A percentile compares a stretch with the other conserved stretches of the same genome.
Evolutionary conservation across 2,888 invertebrate species (phyloP).

Genomic region (Malthinus seriepunctatus): DNA sequence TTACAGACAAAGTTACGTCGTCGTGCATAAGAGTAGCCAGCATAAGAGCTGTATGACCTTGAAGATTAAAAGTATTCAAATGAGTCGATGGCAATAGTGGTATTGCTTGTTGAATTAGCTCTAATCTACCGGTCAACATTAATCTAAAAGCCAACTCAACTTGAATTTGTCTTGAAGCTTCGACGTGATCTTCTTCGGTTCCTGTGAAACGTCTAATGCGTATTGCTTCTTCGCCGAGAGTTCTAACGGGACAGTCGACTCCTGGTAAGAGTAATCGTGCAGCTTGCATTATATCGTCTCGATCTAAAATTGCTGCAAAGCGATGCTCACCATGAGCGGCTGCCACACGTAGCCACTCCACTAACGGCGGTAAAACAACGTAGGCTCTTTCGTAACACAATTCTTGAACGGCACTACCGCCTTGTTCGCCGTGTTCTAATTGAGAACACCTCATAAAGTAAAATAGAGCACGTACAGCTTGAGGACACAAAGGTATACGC

Average conservation of each 20-base stretch:
- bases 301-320: conserved; percentile 71
- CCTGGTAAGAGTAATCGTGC: conserved; percentile 84
- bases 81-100: conserved; percentile 70
- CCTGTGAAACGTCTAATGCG: conserved; percentile 51
- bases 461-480: conserved; percentile 80
- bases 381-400: conserved; percentile 87
- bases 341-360: conserved; percentile 88
- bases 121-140: conserved; percentile 77
- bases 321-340: conserved; percentile 83
- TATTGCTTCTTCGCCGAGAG: conserved; percentile 65
- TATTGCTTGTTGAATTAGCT: conserved; percentile 77
- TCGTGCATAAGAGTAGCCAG: conserved; percentile 80
- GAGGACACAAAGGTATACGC: conserved; percentile 60
- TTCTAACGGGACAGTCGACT: conserved; percentile 84
- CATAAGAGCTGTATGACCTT: conserved; percentile 83
- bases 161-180: conserved; percentile 52
- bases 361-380: conserved; percentile 83
- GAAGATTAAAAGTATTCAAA: conserved; percentile 76
- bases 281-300: conserved; percentile 87
- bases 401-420: conserved; percentile 56
- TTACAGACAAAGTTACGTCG: conserved; percentile 69
- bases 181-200: conserved; percentile 49
- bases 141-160: conserved; percentile 80
- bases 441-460: conserved; percentile 93
- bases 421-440: conserved; percentile 56